These are phyloP conservation scores for Chymomyza fuscimana DNA, from an alignment of 2,888 invertebrate genomes.

Conservation along the genomic window DNA sequence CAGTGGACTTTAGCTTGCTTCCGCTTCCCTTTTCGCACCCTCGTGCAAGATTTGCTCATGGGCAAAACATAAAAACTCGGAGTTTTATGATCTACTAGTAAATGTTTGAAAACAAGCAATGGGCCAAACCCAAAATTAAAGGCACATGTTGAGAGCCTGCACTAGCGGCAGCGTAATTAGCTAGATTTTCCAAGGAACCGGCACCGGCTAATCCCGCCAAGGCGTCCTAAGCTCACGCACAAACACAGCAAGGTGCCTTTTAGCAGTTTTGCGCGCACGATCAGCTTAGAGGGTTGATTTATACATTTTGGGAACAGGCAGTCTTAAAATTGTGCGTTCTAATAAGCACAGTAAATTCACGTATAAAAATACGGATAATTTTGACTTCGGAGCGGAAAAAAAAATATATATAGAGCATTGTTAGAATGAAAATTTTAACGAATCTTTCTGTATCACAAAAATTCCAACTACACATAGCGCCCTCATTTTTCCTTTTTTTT, in stretches of 20 bases:
- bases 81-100: slow-evolving; percentile 28
- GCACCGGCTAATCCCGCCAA: slow-evolving; percentile 48
- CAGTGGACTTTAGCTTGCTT: slow-evolving; percentile 43
- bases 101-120: slow-evolving; percentile 46
- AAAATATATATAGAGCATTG: too few species aligned
- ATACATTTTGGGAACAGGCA: too few species aligned
- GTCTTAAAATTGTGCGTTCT: too few species aligned
- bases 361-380: too few species aligned
- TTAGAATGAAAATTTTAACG: too few species aligned
- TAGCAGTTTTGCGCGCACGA: neutral
- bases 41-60: slow-evolving; percentile 30
- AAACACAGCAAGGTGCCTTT: slow-evolving; percentile 31
- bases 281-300: neutral
- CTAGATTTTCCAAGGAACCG: slow-evolving; percentile 47
- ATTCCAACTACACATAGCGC: too few species aligned
- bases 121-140: slow-evolving; percentile 37
- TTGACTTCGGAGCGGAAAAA: too few species aligned
- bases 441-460: too few species aligned
- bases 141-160: slow-evolving; percentile 39
- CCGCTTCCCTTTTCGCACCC: slow-evolving; percentile 56
- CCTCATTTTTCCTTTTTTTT: too few species aligned
- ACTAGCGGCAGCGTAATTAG: slow-evolving; percentile 42
- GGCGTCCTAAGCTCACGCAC: slow-evolving; percentile 38
- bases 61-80: neutral
- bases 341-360: too few species aligned